Base-by-base conservation (phyloP, 2,113 vertebrate species). In the Etia nguti region DNA sequence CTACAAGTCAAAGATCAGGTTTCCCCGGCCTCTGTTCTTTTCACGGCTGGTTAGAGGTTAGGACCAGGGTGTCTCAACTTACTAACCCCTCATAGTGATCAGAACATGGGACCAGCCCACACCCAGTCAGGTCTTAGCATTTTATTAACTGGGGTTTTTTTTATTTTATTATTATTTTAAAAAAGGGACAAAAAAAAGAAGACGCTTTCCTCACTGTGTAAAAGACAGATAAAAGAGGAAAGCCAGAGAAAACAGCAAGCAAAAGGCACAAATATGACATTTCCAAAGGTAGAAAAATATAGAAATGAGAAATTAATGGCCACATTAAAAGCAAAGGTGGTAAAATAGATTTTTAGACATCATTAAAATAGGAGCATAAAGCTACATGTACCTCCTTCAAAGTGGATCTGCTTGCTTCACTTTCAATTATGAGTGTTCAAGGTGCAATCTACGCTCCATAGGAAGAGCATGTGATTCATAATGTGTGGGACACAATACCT, bases 1-100 rank as follows among this genome's bases (percentile, higher is more conserved):
- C 86, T 83, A 80, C 79, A 54, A 95, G 95, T 96, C 95, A 95
- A 95, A 95, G 92, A 95, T 95, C 91, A 94, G 89, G 92, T 96
- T 96, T 93, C 95, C 11, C 31, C 9, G n/a, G 87, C 88, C 91
- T 94, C 90, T 96, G 92, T 93, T 95, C 86, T 92, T 92, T 94
- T 93, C 87, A 93, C 57, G 90, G 93, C 90, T 96, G 92, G 89
- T 93, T 93, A 90, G 92, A 94, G 94, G 93, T 91, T 84, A 89
- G 83, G 88, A 46, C 82, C 84, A 5, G 48, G 81, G 89, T 90
- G 92, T 94, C 93, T 95, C 94, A 92, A 89, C 83, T 96, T 95
- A 95, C 93, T 90, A 89, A 89, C 92, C 91, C 83, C 88, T 56
- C 34, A 90, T 60, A 75, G 59, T 81, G 92, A 91, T 86, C 77